Evolutionary conservation across 2,797 vertebrate genomes (phyloP).

Genomic region (Eulemur mongoz): DNA sequence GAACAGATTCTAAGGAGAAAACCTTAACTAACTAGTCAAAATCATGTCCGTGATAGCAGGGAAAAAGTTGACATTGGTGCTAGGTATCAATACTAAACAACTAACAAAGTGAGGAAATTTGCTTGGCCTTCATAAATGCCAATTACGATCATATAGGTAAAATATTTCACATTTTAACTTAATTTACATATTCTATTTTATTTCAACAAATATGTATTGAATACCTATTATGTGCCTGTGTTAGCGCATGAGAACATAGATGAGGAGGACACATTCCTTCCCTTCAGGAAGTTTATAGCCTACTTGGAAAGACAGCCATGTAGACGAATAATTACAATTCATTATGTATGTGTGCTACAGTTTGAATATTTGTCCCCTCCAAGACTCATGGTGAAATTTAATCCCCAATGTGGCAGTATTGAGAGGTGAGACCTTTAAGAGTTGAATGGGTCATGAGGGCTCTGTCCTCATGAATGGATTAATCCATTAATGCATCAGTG

Average conservation of each 20-base stretch:
- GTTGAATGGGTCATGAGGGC: no score
- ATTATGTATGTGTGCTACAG: neutral
- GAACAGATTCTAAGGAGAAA: slow-evolving; percentile 28
- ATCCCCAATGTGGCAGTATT: no score
- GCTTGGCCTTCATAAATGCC: neutral
- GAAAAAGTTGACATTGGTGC: neutral
- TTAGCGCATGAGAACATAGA: neutral
- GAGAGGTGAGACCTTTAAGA: no score
- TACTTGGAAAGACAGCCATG: neutral
- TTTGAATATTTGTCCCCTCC: no score
- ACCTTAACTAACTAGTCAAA: neutral
- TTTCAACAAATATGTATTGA: neutral
- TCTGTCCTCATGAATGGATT: no score
- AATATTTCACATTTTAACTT: neutral
- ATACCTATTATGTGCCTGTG: neutral
- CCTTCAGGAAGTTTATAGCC: neutral
- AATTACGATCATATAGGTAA: neutral
- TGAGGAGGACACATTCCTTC: neutral
- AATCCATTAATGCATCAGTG: no score
- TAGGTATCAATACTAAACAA: neutral
- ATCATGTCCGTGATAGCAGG: neutral
- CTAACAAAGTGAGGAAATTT: neutral
- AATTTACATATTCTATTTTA: neutral
- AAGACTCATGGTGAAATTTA: no score
- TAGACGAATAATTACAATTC: neutral